Conservation (phyloP, 2,113 vertebrate species). For the Lamprologus tigripictilis region DNA sequence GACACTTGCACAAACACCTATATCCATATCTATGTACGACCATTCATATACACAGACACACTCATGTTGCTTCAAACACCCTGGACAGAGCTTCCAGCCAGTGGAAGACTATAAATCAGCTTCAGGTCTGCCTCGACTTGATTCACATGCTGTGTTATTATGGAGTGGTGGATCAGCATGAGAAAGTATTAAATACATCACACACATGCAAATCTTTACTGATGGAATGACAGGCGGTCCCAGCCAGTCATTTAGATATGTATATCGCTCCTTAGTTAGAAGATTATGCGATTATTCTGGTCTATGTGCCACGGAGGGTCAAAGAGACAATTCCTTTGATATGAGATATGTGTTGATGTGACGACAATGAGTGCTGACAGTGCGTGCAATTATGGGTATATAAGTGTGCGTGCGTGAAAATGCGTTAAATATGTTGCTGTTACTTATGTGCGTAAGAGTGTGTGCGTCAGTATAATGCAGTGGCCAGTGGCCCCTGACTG, state of each 20-base stretch:
- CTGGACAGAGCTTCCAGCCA: slow-evolving; percentile 44
- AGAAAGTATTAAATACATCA: slow-evolving; percentile 90
- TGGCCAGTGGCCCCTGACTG: slow-evolving; percentile 41
- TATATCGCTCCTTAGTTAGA: slow-evolving; percentile 73
- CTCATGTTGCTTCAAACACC: slow-evolving; percentile 30
- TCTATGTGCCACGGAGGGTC: slow-evolving; percentile 49
- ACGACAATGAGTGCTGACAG: slow-evolving; percentile 53
- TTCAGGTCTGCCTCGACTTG: slow-evolving; percentile 68
- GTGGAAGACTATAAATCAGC: slow-evolving; percentile 80
- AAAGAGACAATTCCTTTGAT: slow-evolving; percentile 58
- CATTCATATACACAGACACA: slow-evolving; percentile 37
- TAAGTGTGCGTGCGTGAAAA: not conserved
- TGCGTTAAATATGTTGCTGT: slow-evolving; percentile 11
- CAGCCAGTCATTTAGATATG: slow-evolving; percentile 87
- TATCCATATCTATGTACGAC: slow-evolving; percentile 34
- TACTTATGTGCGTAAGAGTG: not conserved
- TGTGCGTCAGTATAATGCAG: not conserved
- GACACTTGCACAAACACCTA: slow-evolving; percentile 44
- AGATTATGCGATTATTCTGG: slow-evolving; percentile 61
- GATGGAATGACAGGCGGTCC: slow-evolving; percentile 59
- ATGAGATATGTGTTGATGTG: slow-evolving; percentile 42
- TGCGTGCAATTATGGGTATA: slow-evolving; percentile 36
- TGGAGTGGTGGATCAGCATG: slow-evolving; percentile 79
- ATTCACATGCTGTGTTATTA: slow-evolving; percentile 53
- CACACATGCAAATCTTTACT: slow-evolving; percentile 84